Base-by-base conservation (phyloP, 2,797 vertebrate species). In the Adrianichthys oophorus region DNA sequence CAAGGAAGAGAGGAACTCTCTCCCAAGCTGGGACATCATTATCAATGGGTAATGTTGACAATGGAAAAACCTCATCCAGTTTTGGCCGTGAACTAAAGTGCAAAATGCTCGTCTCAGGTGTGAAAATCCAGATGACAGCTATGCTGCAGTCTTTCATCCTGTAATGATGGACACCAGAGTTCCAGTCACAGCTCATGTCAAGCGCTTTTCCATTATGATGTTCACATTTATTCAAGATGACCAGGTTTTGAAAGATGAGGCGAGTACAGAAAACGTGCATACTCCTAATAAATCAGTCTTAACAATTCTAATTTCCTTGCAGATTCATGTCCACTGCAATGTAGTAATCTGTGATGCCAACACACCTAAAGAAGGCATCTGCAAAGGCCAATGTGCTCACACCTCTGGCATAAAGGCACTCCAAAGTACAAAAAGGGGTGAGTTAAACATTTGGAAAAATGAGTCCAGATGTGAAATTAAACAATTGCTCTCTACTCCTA, bases 281-380 rank as follows among this genome's bases (percentile, higher is more conserved):
- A 21, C 3, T 3, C 7, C 2, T 19, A 3, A 2, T 2, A 2
- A 41, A 19, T 15, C 21, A 1, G 5, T 4, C 0, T 40, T 4
- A 1, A 1, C 17, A 73, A 15, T 2, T 19, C 4, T 16, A 7
- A 59, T 24, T 5, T 13, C 3, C 44, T 56, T 32, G 19, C 73
- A 96, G 95, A 85, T 95, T 0, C 91, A 91, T 53, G 86, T 96
- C 52, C 94, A 95, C 72, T 95, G 94, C 68, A 91, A 91, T 1
- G 85, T 90, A 13, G 70, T 93, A 24, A 85, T 95, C 41, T 95
- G 94, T 83, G 90, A 92, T 32, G 14, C 70, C 5, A 76, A 56
- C 12, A 72, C 78, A 23, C 63, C 77, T 7, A 60, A 50, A 2
- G 87, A 88, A 0, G 14, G 42, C 0, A 29, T 79, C 48, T 96